Base-by-base conservation (phyloP, 2,797 vertebrate species). In the Darevskia nairensis region DNA sequence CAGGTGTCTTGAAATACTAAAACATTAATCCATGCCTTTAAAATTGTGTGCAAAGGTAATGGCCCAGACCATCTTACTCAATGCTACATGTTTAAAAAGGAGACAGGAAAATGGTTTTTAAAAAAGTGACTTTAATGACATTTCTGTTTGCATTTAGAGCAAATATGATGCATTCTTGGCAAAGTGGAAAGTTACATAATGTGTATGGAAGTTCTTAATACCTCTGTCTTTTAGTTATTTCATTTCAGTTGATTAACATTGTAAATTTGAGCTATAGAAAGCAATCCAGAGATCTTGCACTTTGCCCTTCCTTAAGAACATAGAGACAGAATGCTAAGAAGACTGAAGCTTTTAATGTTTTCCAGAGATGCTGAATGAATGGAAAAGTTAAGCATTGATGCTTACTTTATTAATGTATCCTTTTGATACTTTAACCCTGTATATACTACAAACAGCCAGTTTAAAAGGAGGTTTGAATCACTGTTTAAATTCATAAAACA, bases 391-490 rank as follows among this genome's bases (percentile, higher is more conserved):
- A 90, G 61, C 10, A 87, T 44, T 86, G 5, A 9, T 82, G 35
- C 35, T 86, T 93, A 46, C 90, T 68, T 88, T 93, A 79, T 61
- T 91, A 86, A 90, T 90, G 90, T 44, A 88, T 61, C 75, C 23
- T 87, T 1, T 3, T 1, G 27, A 44, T 75, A 86, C 17, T 85
- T 81, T 64, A 90, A 91, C 68, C 4, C 75, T 61, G 13, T 85
- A 8, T 29, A 72, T 88, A 86, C 75, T 69, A 46, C 71, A 50
- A 19, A 7, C 23, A 61, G 50, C 35, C 50, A 1, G 29, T 6
- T 86, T 80, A 74, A 35, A 83, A 50, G 4, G 66, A 82, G 77
- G 25, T 32, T 79, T 84, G 87, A 17, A 0, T 0, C 41, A 23
- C 0, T 1, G 35, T 64, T 39, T 83, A 66, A 71, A 83, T 21